Evolutionary conservation across 2,888 invertebrate genomes (phyloP), one percentile per base, ranked within the genome.

Genomic region (Callosobruchus maculatus): DNA sequence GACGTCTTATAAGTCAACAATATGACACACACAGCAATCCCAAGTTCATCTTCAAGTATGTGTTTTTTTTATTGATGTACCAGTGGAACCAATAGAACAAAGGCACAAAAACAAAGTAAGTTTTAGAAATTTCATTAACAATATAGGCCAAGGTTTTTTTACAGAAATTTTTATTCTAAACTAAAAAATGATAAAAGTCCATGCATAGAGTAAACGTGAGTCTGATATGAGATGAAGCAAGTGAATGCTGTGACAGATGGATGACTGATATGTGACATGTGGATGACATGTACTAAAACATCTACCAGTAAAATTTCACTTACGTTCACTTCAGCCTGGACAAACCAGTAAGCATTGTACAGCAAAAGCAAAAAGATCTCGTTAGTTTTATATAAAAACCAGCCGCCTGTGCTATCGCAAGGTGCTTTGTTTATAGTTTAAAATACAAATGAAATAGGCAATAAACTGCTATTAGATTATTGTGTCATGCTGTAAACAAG

Each of bases 261-360:
- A 9, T 30, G 30, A 9, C 3, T 30, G 30, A 30, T 9, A 49
- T 49, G 49, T 49, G 13, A 49, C 49, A 49, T 3, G 49, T 49
- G 49, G 49, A 49, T 49, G 49, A 49, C 18, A 49, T 49, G 21
- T 71, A 66, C 20, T 71, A 49, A 21, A 68, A 22, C 49, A 49
- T 49, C 49, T 49, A 49, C 49, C 49, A 49, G 49, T 68, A 21
- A 22, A 22, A 21, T 73, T 22, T 72, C 67, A 70, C 22, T 70
- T 22, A 67, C 66, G 68, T 26, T 70, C 20, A 71, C 68, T 68
- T 71, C 67, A 71, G 68, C 68, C 71, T 74, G 89, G 89, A 88
- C 88, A 89, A 89, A 83, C 77, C 82, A 83, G 84, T 85, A 86
- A 87, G 87, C 86, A 85, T 85, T 87, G 83, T 87, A 87, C 86